Conservation (phyloP, 1,140 invertebrate genomes). For the Melanaphis sacchari region DNA sequence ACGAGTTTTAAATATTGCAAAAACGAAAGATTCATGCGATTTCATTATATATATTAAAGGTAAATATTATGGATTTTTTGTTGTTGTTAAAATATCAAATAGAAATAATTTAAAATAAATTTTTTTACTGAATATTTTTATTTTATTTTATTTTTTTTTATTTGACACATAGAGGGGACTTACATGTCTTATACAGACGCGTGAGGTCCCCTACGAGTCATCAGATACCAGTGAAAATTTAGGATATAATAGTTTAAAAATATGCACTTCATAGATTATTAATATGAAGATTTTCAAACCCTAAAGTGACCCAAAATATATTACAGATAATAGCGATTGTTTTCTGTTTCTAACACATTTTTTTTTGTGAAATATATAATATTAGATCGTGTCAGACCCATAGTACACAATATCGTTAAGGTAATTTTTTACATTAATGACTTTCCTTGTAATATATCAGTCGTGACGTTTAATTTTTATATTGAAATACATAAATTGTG, state of each 20-base stretch:
- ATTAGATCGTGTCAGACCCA: background rate
- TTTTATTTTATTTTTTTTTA: background rate
- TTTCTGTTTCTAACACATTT: background rate
- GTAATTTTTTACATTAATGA: background rate
- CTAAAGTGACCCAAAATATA: conserved; percentile 12
- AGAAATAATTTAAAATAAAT: background rate
- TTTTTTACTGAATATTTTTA: background rate
- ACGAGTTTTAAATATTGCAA: background rate
- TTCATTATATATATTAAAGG: too few relatives aligned
- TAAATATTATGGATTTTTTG: too few relatives aligned
- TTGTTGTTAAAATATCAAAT: background rate
- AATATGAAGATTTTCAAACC: background rate
- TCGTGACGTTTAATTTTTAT: background rate
- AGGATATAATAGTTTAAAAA: background rate
- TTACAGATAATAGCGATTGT: background rate
- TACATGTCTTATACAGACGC: background rate
- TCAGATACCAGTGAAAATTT: background rate
- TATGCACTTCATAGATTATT: background rate
- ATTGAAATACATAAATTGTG: background rate
- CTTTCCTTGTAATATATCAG: background rate
- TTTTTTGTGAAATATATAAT: background rate
- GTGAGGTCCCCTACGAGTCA: background rate
- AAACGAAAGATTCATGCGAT: background rate
- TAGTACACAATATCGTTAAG: background rate
- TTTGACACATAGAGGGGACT: background rate